Conservation (phyloP, 1,140 invertebrate species). For the Zaprionus camerounensis region DNA sequence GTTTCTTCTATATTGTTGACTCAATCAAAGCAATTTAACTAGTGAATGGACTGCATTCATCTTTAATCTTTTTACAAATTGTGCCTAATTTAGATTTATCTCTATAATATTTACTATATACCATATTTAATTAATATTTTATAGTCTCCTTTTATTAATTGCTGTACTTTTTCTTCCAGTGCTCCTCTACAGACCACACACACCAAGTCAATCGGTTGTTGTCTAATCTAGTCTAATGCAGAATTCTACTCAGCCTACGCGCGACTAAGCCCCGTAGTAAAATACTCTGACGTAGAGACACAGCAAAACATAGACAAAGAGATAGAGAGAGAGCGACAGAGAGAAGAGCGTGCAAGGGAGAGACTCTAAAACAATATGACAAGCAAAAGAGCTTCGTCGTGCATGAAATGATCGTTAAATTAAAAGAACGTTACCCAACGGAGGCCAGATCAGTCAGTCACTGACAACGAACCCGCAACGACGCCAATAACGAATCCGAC, state of each 20-base stretch:
- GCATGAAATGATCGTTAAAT: constrained; percentile 71
- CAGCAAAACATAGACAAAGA: constrained; percentile 10
- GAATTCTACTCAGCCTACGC: constrained; percentile 28
- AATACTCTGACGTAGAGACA: constrained; percentile 43
- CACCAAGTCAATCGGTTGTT: constrained; percentile 35
- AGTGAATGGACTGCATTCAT: background rate
- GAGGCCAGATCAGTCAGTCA: constrained; percentile 66
- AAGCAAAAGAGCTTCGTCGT: constrained; percentile 27
- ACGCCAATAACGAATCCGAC: constrained; percentile 45
- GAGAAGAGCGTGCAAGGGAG: constrained; percentile 2
- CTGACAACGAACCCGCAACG: constrained; percentile 76
- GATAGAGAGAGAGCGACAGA: constrained; percentile 2
- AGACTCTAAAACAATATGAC: constrained; percentile 24
- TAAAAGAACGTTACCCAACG: constrained; percentile 75
- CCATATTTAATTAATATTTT: too few species aligned
- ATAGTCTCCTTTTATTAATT: background rate
- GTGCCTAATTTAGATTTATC: background rate
- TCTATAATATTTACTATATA: too few species aligned
- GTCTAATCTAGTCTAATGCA: constrained; percentile 59
- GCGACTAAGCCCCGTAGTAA: constrained; percentile 20
- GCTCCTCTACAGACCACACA: constrained; percentile 14
- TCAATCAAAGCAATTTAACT: background rate
- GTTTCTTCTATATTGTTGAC: background rate
- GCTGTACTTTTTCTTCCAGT: constrained; percentile 55
- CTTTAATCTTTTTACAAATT: background rate